Base-by-base conservation (phyloP, 2,113 vertebrate species). In the Rhea pennata region DNA sequence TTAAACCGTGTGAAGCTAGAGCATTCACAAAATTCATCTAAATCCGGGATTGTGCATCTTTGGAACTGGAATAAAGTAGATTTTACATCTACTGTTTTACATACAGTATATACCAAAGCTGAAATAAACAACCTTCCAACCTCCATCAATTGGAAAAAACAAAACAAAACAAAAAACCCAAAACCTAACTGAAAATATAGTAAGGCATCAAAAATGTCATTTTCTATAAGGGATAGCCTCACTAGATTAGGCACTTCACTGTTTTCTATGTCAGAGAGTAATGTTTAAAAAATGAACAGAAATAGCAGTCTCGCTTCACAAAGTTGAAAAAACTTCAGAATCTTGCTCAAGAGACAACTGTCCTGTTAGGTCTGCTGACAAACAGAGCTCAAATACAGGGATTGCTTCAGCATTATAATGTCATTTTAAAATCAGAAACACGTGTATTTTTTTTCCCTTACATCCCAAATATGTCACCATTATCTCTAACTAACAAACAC, bases 141-240 rank as follows among this genome's bases (percentile, higher is more conserved):
- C 10, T 16, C 21, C 26, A 56, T 8, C 15, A 42, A 4, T 12
- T 64, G 26, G 13, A 24, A 27, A 15, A 56, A 56, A 56, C 36
- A 56, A 29, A 29, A 56, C 7, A 13, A 46, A 46, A 46, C 12
- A 46, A 46, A 44, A 44, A 44, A 44, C 9, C 42, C 44, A 10
- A 44, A 10, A 10, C 44, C 44, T 15, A 46, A 46, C 44, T 46
- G 46, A 48, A 48, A 48, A 54, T 27, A 54, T 27, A 54, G 53
- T 54, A 11, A 71, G 2, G 5, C 10, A 71, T 24, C 5, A 1
- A 6, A 73, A 66, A 1, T 15, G 10, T 3, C 0, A 0, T 23
- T 70, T 53, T 70, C 26, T 40, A 46, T 7, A 36, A 2, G 26
- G 2, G 11, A 5, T 0, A 65, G 8, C 7, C 85, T 31, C 24